Base-by-base conservation (phyloP, 1,140 invertebrate species). In the Drosophila sp. region DNA sequence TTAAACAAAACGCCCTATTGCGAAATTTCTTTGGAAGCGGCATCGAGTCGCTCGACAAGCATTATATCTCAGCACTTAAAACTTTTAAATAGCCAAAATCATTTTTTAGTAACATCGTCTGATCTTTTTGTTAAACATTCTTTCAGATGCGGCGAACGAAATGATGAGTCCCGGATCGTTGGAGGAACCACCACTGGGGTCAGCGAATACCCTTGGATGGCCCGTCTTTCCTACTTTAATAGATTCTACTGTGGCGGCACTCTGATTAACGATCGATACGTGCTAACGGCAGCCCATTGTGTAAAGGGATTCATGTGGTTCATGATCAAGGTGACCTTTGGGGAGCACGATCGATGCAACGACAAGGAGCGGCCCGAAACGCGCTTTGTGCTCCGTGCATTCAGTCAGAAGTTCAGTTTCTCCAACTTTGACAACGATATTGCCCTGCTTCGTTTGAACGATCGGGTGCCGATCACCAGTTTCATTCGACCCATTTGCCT, bases 301-400 rank as follows among this genome's bases (percentile, higher is more conserved):
- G 95, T 97, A 67, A 96, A 96, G 93, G 96, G 96, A 57, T 97
- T 97, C 83, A 96, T 97, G 95, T 97, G 96, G 96, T 97, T 97
- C 91, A 96, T 97, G 96, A 97, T 97, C 81, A 96, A 96, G 91
- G 96, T 96, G 29, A 96, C 96, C 8, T 96, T 97, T 79, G 96
- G 96, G 0, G 96, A 97, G 84, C 96, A 96, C 83, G 95, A 97
- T 90, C 94, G 96, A n/a, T 97, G 96, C 90, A 94, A 95, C 71
- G 94, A 95, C n/a, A 95, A 94, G 55, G 90, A 87, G 33, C 92
- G 94, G 47, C 95, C 95, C 0, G 96, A 97, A 92, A 95, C 95
- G 0, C 93, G 96, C 66, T 97, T 96, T 87, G 94, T 97, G 7
- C 91, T 96, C 8, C 92, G 96, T 27, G 95, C 95, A 10, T 94